phyloP scores from a whole-genome alignment of 2,797 vertebrate species.

The Serranus cabrilla region DNA sequence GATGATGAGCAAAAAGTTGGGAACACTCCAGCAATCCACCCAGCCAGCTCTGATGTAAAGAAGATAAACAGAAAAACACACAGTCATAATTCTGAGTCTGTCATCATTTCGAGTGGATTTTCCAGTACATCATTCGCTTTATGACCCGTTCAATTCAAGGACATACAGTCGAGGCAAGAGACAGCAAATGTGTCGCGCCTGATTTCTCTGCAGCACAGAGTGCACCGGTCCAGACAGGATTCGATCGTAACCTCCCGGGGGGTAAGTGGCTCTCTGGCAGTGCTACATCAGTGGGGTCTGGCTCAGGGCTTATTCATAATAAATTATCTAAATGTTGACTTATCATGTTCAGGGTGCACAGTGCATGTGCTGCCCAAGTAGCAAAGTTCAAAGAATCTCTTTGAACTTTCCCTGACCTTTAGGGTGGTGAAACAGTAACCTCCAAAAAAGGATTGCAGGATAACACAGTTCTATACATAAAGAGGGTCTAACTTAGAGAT shows the following conservation, averaged over 20 bases:
- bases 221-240: constrained; percentile 42
- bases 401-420: constrained; percentile 23
- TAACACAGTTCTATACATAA: background rate
- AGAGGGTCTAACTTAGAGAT: background rate
- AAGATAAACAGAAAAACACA: constrained; percentile 18
- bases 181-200: constrained; percentile 50
- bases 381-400: constrained; percentile 6
- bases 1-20: constrained; percentile 94
- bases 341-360: constrained; percentile 29
- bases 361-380: background rate
- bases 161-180: constrained; percentile 33
- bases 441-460: background rate
- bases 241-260: constrained; percentile 45
- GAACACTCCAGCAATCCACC: constrained; percentile 99
- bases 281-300: constrained; percentile 20
- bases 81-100: constrained; percentile 36
- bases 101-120: constrained; percentile 60
- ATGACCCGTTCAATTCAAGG: constrained; percentile 59
- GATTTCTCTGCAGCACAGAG: constrained; percentile 49
- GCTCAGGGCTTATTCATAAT: constrained; percentile 34
- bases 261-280: constrained; percentile 34
- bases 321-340: constrained; percentile 40
- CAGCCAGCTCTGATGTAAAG: constrained; percentile 89
- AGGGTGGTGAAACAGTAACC: background rate
- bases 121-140: constrained; percentile 62